Conservation (phyloP, 2,113 vertebrate species). For the human (Homo sapiens) region DNA sequence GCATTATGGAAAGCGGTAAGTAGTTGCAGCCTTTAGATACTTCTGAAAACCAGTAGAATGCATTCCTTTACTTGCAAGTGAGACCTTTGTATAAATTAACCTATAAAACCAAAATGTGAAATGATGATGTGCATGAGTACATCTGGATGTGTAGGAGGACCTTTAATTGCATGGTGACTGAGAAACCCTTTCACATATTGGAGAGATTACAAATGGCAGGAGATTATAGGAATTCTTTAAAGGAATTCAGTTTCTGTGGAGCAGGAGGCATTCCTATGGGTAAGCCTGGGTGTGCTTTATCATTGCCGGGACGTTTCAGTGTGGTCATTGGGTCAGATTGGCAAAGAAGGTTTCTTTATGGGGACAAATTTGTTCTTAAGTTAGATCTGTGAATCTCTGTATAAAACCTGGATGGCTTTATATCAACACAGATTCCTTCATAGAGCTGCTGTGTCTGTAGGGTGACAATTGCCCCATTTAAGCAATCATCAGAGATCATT, state of each 20-base stretch:
- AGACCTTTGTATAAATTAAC: neutral
- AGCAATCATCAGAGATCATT: neutral
- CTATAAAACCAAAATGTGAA: conserved; percentile 23
- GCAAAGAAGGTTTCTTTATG: neutral
- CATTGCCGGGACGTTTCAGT: neutral
- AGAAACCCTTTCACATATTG: neutral
- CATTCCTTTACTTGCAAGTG: neutral
- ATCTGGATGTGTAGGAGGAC: neutral
- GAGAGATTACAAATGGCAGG: neutral
- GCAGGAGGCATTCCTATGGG: neutral
- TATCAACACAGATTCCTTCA: neutral
- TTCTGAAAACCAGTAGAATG: neutral
- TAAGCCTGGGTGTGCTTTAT: neutral
- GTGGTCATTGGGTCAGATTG: neutral
- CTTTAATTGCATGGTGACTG: neutral
- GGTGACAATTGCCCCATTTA: neutral
- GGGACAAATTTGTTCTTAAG: neutral
- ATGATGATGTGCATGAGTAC: neutral
- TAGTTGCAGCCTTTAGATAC: neutral
- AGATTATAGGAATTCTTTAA: neutral
- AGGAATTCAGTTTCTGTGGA: neutral
- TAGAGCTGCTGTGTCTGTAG: neutral
- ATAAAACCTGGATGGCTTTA: neutral
- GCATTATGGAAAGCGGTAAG: neutral
- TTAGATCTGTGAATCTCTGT: neutral